phyloP scores from a whole-genome alignment of 2,888 invertebrate genomes.

The Crocallis elinguaria region DNA sequence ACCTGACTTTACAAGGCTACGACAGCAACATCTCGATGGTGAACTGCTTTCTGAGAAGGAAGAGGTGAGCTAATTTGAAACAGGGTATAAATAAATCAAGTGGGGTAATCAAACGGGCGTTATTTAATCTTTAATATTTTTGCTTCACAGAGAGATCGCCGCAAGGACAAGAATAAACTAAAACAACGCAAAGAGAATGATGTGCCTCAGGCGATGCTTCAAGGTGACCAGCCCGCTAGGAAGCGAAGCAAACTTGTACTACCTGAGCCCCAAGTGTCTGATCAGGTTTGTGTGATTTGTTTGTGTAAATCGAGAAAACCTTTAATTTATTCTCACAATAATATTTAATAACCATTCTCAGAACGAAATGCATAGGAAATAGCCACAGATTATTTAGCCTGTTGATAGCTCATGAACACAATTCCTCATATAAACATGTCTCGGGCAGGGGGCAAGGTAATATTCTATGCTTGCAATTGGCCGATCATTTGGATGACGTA shows the following conservation, averaged over 20 bases:
- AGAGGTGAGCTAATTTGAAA: constrained; percentile 83
- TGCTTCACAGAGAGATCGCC: constrained; percentile 89
- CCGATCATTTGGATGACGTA: too few species aligned
- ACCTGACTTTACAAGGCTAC: constrained; percentile 94
- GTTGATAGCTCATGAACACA: too few species aligned
- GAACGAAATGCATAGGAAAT: too few species aligned
- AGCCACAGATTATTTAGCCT: too few species aligned
- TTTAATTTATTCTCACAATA: too few species aligned
- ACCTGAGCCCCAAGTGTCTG: constrained; percentile 98
- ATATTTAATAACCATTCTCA: too few species aligned
- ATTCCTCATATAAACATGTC: too few species aligned
- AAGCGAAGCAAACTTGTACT: constrained; percentile 98
- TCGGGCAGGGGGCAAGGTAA: too few species aligned
- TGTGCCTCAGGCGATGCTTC: constrained; percentile 94
- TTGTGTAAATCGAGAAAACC: background rate
- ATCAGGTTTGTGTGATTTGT: constrained; percentile 81
- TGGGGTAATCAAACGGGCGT: too few species aligned
- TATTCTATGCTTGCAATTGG: too few species aligned
- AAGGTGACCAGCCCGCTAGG: constrained; percentile 94
- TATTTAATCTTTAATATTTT: constrained; percentile 6
- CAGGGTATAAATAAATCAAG: too few species aligned
- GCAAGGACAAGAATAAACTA: constrained; percentile 97
- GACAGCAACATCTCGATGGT: constrained; percentile 97
- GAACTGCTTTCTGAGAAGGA: constrained; percentile 96
- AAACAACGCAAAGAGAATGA: constrained; percentile 98